A percentile compares a stretch with the other conserved stretches of the same genome.
Evolutionary conservation across 37 sponge, comb jelly and placozoan genomes (phyloP).

Genomic region (Ephydatia muelleri): DNA sequence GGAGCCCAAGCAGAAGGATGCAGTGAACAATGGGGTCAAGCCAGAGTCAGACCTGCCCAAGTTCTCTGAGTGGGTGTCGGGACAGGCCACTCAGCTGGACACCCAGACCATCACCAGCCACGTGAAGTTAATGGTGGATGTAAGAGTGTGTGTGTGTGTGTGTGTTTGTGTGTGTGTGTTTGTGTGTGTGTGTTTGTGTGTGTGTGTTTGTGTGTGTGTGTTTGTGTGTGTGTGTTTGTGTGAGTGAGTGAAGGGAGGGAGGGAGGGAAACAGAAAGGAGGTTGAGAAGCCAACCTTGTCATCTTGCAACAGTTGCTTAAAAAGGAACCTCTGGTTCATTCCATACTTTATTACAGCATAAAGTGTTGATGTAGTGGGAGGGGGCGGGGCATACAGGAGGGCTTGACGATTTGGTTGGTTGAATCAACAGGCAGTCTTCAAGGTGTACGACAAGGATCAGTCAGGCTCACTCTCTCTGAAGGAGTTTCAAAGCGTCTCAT

Average conservation of each 20-base stretch:
- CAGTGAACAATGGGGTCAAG: not conserved
- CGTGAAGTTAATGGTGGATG: conserved; percentile 84
- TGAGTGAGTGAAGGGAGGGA: too few species aligned
- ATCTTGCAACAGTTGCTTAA: too few species aligned
- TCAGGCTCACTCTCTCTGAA: conserved; percentile 64
- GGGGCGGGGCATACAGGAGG: not conserved
- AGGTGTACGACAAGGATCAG: conserved; percentile 69
- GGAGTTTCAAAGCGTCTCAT: conserved; percentile 71
- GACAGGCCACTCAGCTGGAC: conserved; percentile 40
- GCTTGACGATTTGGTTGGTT: not conserved
- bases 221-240: too few species aligned
- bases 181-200: not conserved
- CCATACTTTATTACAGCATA: too few species aligned
- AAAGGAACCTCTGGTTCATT: too few species aligned
- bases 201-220: not conserved
- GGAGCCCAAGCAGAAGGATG: conserved; percentile 40
- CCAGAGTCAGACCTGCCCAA: conserved; percentile 44
- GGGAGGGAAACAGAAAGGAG: too few species aligned
- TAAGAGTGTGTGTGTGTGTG: conserved; percentile 22
- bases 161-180: not conserved
- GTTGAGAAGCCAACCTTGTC: too few species aligned
- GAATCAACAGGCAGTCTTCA: conserved; percentile 71
- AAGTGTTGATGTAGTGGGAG: too few species aligned
- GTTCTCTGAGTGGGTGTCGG: conserved; percentile 73
- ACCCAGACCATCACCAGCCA: conserved; percentile 55